Evolutionary conservation across 2,888 invertebrate genomes (phyloP).

Genomic region (Dynastes maya): DNA sequence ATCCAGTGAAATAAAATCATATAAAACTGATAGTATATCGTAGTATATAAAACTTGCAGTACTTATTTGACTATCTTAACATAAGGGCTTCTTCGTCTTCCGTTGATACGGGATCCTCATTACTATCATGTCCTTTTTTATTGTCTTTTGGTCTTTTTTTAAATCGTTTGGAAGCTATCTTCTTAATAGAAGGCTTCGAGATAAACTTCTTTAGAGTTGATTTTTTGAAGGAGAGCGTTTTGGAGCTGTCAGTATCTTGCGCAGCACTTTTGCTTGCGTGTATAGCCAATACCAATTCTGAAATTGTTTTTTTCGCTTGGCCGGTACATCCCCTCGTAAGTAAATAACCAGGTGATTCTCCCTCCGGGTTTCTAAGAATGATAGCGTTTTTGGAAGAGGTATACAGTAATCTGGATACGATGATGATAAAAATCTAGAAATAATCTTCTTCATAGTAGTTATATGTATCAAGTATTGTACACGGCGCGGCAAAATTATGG

Average conservation of each 20-base stretch:
- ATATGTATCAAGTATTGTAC: constrained; percentile 3
- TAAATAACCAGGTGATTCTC: constrained; percentile 71
- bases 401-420: constrained; percentile 73
- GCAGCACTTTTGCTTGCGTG: constrained; percentile 6
- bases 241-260: neutral
- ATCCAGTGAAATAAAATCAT: no score
- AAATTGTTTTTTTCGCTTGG: constrained; percentile 63
- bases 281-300: constrained; percentile 63
- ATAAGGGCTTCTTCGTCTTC: constrained; percentile 58
- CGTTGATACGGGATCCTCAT: constrained; percentile 56
- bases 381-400: constrained; percentile 73
- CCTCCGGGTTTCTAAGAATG: constrained; percentile 71
- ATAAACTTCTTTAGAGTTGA: constrained; percentile 2
- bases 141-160: constrained; percentile 9
- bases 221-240: constrained; percentile 5
- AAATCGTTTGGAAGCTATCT: constrained; percentile 9
- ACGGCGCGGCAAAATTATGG: no score
- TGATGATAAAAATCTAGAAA: constrained; percentile 71
- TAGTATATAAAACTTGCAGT: neutral
- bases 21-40: neutral
- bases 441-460: constrained; percentile 37
- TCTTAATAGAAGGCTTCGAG: neutral
- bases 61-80: constrained; percentile 50
- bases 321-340: constrained; percentile 68
- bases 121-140: constrained; percentile 52